Evolutionary conservation across 2,888 invertebrate genomes (phyloP), one percentile per base, ranked within the genome.

Genomic region (Lepidocyrtoides sp.): DNA sequence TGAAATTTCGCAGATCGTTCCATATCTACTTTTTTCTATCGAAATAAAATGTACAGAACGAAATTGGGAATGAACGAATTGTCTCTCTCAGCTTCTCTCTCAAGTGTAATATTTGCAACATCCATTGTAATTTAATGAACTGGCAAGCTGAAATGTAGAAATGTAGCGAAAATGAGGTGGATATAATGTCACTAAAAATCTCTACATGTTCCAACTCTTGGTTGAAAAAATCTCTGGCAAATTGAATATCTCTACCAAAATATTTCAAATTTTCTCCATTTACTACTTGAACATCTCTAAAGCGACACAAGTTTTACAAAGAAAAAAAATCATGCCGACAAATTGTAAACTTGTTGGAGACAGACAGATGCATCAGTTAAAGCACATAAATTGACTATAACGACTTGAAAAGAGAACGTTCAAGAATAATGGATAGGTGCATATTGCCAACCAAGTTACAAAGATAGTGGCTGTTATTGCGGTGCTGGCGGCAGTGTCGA

Each of bases 371-470:
- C n/a, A n/a, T n/a, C n/a, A n/a, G n/a, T n/a, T n/a, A n/a, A n/a
- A n/a, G n/a, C n/a, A n/a, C n/a, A n/a, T n/a, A n/a, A n/a, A n/a
- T n/a, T n/a, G n/a, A n/a, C n/a, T n/a, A n/a, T n/a, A n/a, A n/a
- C n/a, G n/a, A n/a, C n/a, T n/a, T n/a, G n/a, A n/a, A n/a, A n/a
- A n/a, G n/a, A n/a, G n/a, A n/a, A n/a, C n/a, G n/a, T n/a, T n/a
- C n/a, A n/a, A n/a, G n/a, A n/a, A n/a, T n/a, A n/a, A n/a, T n/a
- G n/a, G n/a, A n/a, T n/a, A n/a, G n/a, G n/a, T n/a, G 48, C n/a
- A 57, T 17, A 66, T 14, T 75, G 75, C 75, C 44, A 51, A 75
- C 75, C 48, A 75, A 75, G 75, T n/a, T 23, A 48, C 23, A 75
- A 7, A 8, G 44, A 23, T 48, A 48, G 75, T 5, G 44, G 75